Percentiles rank a stretch among this genome's conserved stretches.
These are phyloP conservation scores for Amblyopsis rosae DNA, from an alignment of 2,113 vertebrate species.

Conservation along the genomic window DNA sequence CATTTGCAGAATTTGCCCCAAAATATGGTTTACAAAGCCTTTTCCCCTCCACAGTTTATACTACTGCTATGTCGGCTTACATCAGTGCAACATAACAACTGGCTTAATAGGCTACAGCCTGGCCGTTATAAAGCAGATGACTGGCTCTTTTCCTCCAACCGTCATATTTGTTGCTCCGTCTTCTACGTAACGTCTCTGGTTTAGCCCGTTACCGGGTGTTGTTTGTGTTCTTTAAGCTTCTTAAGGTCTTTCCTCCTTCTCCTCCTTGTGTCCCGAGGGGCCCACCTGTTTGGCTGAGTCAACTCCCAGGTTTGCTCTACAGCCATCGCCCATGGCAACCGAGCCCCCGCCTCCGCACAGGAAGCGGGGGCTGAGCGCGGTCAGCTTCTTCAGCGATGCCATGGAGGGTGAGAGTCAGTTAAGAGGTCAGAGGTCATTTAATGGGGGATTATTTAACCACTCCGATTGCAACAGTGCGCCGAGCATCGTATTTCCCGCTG, in stretches of 20 bases:
- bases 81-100: too few species aligned
- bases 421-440: slow-evolving; percentile 6
- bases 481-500: too few species aligned
- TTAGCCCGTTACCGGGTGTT: not conserved
- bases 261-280: slow-evolving; percentile 44
- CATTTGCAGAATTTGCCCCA: too few species aligned
- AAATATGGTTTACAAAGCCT: too few species aligned
- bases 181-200: not conserved
- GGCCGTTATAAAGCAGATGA: too few species aligned
- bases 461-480: not conserved
- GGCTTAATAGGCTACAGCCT: too few species aligned
- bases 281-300: slow-evolving; percentile 40
- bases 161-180: too few species aligned
- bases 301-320: slow-evolving; percentile 61
- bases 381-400: slow-evolving; percentile 92
- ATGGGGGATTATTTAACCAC: slow-evolving; percentile 7
- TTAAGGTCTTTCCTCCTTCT: not conserved
- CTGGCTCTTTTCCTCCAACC: too few species aligned
- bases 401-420: slow-evolving; percentile 85
- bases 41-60: too few species aligned
- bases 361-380: slow-evolving; percentile 87
- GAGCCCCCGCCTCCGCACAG: slow-evolving; percentile 77
- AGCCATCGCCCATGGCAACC: slow-evolving; percentile 72
- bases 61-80: too few species aligned
- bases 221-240: not conserved